phyloP scores from a whole-genome alignment of 2,113 vertebrate genomes.

The Odocoileus virginianus region DNA sequence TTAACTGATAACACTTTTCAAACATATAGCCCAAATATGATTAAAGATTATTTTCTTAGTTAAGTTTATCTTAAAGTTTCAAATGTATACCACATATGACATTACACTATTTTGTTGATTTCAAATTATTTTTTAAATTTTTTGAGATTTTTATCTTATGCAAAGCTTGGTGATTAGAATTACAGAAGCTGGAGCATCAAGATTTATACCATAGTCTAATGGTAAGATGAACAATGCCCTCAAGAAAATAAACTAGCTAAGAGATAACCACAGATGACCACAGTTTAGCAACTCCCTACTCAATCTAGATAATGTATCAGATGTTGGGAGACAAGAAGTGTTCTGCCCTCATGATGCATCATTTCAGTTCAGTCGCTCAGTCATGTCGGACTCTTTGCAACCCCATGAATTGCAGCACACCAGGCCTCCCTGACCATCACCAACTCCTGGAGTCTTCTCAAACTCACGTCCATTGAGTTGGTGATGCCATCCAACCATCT shows the following conservation, averaged over 20 bases:
- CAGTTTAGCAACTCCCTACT: background rate
- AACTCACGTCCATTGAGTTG: no score
- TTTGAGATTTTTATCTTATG: background rate
- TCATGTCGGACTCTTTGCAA: no score
- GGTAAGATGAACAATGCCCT: background rate
- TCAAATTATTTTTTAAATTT: background rate
- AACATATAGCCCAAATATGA: background rate
- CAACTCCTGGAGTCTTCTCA: no score
- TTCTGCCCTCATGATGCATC: background rate
- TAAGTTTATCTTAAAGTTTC: slow-evolving; percentile 1
- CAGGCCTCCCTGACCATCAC: no score
- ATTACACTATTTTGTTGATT: background rate
- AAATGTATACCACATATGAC: background rate
- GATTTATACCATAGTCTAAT: background rate
- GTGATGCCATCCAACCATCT: no score
- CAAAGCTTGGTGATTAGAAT: background rate
- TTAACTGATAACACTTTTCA: background rate
- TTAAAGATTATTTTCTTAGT: background rate
- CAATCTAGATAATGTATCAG: background rate
- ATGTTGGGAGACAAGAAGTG: background rate
- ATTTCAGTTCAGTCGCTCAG: no score
- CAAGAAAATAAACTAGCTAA: background rate
- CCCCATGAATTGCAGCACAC: no score
- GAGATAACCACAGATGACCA: background rate
- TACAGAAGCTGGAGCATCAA: background rate